Evolutionary conservation across 2,888 invertebrate species (phyloP).

Genomic region (Ferdinandea cuprea): DNA sequence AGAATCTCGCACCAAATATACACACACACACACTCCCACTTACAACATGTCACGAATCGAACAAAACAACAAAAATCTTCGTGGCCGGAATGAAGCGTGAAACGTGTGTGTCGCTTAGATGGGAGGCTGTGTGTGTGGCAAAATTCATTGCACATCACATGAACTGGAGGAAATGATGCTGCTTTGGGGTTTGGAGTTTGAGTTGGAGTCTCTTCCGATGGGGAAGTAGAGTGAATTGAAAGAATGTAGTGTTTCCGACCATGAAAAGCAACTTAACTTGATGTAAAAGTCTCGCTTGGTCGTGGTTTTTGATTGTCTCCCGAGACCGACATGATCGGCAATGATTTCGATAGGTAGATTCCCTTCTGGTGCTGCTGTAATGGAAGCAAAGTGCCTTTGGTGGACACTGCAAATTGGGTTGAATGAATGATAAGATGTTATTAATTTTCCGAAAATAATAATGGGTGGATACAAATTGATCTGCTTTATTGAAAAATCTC

Average conservation of each 20-base stretch:
- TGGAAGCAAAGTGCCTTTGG: too few relatives aligned
- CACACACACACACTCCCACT: too few relatives aligned
- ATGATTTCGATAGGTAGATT: conserved; percentile 55
- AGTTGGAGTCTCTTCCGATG: too few relatives aligned
- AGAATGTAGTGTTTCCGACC: conserved; percentile 52
- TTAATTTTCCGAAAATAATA: too few relatives aligned
- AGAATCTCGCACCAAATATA: conserved; percentile 53
- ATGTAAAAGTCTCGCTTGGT: conserved; percentile 36
- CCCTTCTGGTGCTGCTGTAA: too few relatives aligned
- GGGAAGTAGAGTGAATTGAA: conserved; percentile 56
- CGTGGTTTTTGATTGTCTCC: conserved; percentile 24
- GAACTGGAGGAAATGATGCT: conserved; percentile 49
- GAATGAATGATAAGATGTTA: too few relatives aligned
- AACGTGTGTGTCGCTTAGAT: conserved; percentile 62
- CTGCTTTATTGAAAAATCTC: too few relatives aligned
- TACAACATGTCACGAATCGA: conserved; percentile 26
- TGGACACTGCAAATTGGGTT: too few relatives aligned
- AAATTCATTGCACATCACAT: conserved; percentile 67
- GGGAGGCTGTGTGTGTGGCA: conserved; percentile 60
- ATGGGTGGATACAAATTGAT: too few relatives aligned
- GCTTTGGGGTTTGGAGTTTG: conserved; percentile 5
- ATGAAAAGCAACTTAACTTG: conserved; percentile 60
- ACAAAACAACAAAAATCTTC: not conserved
- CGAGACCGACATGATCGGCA: conserved; percentile 45
- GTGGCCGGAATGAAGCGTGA: conserved; percentile 29